These are phyloP conservation scores for Luidia sarsii DNA, from an alignment of 53 echinoderm and acorn worm genomes.

Conservation along the genomic window DNA sequence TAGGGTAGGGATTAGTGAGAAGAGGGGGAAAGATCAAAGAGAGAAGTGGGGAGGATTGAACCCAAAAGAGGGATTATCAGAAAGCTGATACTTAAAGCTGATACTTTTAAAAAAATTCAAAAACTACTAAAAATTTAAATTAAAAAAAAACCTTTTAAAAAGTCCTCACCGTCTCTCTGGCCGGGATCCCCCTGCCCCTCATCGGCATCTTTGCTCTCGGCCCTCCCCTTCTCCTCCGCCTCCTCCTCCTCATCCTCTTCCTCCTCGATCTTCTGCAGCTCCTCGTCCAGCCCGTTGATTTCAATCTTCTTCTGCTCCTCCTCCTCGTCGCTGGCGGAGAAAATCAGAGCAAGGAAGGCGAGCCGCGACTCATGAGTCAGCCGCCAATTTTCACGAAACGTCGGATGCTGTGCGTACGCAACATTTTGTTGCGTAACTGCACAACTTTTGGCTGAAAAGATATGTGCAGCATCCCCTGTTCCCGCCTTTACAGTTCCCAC, in stretches of 20 bases:
- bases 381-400: background rate
- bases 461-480: too few species aligned
- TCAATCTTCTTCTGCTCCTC: conserved; percentile 73
- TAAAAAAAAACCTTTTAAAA: background rate
- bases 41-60: too few species aligned
- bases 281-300: conserved; percentile 94
- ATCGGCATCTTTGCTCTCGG: conserved; percentile 41
- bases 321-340: conserved; percentile 76
- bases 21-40: too few species aligned
- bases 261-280: conserved; percentile 74
- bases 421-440: too few species aligned
- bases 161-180: conserved; percentile 46
- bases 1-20: too few species aligned
- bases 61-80: too few species aligned
- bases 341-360: background rate
- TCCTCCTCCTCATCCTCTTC: conserved; percentile 73
- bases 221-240: conserved; percentile 43
- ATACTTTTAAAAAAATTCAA: too few species aligned
- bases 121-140: too few species aligned
- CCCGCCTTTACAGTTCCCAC: too few species aligned
- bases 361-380: background rate
- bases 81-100: too few species aligned
- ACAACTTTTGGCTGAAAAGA: too few species aligned
- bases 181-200: conserved; percentile 42
- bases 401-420: too few species aligned